These are phyloP conservation scores for Bombus huntii DNA, from an alignment of 1,140 invertebrate species.

Conservation along the genomic window DNA sequence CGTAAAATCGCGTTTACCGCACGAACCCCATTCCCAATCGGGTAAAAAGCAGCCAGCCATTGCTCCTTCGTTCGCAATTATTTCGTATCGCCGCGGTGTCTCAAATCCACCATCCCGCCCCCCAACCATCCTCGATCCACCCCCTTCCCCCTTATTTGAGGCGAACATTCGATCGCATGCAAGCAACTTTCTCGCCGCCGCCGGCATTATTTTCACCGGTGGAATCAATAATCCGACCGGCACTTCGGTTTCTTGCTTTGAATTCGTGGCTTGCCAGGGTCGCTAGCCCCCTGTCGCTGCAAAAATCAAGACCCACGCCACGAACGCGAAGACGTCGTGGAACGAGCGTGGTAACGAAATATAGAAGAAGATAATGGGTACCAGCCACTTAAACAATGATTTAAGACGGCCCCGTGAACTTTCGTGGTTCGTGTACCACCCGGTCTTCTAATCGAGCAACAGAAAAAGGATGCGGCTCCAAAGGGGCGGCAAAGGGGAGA, in stretches of 20 bases:
- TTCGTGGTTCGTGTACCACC: conserved; percentile 26
- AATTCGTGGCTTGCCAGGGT: conserved; percentile 42
- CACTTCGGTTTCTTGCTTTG: conserved; percentile 47
- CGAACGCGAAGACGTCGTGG: conserved; percentile 49
- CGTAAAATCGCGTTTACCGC: neutral
- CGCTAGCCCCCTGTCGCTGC: neutral
- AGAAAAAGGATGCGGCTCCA: conserved; percentile 20
- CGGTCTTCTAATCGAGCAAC: conserved; percentile 26
- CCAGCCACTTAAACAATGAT: conserved; percentile 66
- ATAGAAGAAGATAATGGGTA: conserved; percentile 60
- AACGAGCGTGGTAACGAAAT: conserved; percentile 30
- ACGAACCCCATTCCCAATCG: neutral
- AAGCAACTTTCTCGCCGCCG: conserved; percentile 39
- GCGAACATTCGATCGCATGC: conserved; percentile 38
- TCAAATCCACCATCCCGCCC: neutral
- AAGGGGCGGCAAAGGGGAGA: conserved; percentile 1
- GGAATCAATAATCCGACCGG: conserved; percentile 40
- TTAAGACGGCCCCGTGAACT: conserved; percentile 54
- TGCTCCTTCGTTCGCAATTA: neutral
- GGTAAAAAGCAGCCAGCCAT: conserved; percentile 4
- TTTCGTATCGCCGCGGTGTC: neutral
- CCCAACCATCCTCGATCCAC: neutral
- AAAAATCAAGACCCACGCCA: conserved; percentile 28
- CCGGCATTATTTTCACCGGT: conserved; percentile 42
- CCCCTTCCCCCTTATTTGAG: too few species aligned